Conservation (phyloP, 2,888 invertebrate species). For the Sussaba pulchella region DNA sequence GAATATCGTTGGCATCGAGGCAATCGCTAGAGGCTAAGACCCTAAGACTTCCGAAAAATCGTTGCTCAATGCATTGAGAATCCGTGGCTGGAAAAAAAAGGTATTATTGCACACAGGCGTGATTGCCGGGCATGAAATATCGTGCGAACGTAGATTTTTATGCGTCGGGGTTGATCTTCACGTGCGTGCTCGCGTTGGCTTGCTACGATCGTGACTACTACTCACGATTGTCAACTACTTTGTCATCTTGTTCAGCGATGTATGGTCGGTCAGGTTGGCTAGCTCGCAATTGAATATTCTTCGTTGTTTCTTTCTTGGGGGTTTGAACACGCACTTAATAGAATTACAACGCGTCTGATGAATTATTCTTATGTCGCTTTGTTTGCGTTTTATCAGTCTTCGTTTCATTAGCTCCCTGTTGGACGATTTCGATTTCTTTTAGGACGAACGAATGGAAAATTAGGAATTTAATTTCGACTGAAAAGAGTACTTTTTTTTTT, state of each 20-base stretch:
- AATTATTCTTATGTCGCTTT: too few species aligned
- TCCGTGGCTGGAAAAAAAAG: conserved; percentile 39
- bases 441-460: too few species aligned
- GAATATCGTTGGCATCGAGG: conserved; percentile 8
- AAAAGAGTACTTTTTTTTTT: too few species aligned
- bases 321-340: too few species aligned
- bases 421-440: too few species aligned
- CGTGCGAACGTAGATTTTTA: too few species aligned
- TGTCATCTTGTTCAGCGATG: background rate
- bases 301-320: background rate
- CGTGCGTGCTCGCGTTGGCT: background rate
- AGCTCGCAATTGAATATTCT: background rate
- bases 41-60: conserved; percentile 52
- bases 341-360: too few species aligned
- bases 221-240: conserved; percentile 16
- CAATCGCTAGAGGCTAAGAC: background rate
- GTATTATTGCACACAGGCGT: conserved; percentile 25
- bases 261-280: too few species aligned
- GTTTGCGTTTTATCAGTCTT: background rate
- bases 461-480: too few species aligned
- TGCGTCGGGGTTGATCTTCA: background rate
- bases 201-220: background rate
- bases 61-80: conserved; percentile 73
- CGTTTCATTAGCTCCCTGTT: too few species aligned
- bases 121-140: background rate